Conservation (phyloP, 2,888 invertebrate species). For the Tupiocoris notatus region DNA sequence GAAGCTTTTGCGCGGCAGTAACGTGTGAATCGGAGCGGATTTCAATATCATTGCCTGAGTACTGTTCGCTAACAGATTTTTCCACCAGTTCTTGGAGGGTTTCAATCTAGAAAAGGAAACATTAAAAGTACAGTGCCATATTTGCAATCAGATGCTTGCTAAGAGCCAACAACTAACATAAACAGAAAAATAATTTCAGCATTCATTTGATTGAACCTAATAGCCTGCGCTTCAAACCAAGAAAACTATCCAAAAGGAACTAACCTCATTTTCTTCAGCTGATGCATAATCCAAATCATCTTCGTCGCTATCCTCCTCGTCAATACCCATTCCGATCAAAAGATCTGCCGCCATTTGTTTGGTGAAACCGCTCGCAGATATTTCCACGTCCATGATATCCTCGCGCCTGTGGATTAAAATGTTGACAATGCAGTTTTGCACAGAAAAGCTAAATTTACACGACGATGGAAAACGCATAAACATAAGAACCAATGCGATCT, state of each 20-base stretch:
- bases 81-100: slow-evolving; percentile 44
- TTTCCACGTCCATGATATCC: slow-evolving; percentile 81
- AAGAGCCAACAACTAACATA: too few species aligned
- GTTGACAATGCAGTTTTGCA: neutral
- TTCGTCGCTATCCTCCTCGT: slow-evolving; percentile 51
- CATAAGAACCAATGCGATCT: too few species aligned
- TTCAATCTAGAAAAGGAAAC: slow-evolving; percentile 39
- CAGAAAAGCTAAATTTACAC: too few species aligned
- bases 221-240: too few species aligned
- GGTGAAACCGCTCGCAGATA: slow-evolving; percentile 86
- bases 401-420: slow-evolving; percentile 59
- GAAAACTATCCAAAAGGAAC: too few species aligned
- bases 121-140: too few species aligned
- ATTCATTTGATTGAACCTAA: too few species aligned
- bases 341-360: slow-evolving; percentile 76
- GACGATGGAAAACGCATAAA: too few species aligned
- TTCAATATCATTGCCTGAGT: neutral
- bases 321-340: slow-evolving; percentile 60
- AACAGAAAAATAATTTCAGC: neutral
- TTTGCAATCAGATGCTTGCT: neutral
- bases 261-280: neutral
- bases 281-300: neutral
- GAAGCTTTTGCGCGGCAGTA: slow-evolving; percentile 28
- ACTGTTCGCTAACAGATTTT: slow-evolving; percentile 44
- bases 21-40: neutral